These are phyloP conservation scores for Cephus sareptanus DNA, from an alignment of 2,888 invertebrate species.

Conservation along the genomic window DNA sequence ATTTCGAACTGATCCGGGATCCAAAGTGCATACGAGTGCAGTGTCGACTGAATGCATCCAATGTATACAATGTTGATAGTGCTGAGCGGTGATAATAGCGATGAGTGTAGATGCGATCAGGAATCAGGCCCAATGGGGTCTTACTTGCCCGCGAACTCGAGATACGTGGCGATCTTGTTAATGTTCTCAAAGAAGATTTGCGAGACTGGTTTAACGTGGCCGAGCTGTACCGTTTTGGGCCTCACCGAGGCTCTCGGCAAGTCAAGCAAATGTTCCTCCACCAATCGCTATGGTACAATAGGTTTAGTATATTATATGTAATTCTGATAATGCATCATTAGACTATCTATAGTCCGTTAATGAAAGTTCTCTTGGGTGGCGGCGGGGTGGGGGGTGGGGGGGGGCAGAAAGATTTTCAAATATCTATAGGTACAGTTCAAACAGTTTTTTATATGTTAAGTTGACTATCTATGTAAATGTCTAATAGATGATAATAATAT, in stretches of 20 bases:
- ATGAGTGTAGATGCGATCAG: constrained; percentile 25
- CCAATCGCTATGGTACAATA: constrained; percentile 46
- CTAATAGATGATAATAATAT: neutral
- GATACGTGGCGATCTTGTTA: constrained; percentile 48
- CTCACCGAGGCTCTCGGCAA: constrained; percentile 7
- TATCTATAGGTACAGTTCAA: neutral
- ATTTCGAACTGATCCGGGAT: neutral
- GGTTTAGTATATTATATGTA: neutral
- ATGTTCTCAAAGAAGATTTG: constrained; percentile 49
- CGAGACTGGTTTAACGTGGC: constrained; percentile 32
- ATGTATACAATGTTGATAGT: constrained; percentile 11
- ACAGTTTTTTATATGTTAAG: neutral
- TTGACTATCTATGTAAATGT: neutral
- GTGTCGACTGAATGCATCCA: constrained; percentile 1
- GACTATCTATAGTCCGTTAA: neutral
- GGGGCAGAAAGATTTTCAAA: neutral
- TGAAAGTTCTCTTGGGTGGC: neutral
- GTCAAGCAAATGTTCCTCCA: constrained; percentile 42
- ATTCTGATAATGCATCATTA: neutral
- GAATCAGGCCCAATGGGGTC: constrained; percentile 19
- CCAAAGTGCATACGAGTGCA: neutral
- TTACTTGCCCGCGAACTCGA: constrained; percentile 44
- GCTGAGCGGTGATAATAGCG: constrained; percentile 12
- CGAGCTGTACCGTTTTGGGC: constrained; percentile 16
- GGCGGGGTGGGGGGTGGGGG: neutral